These are phyloP conservation scores for Anaspis maculata DNA, from an alignment of 2,888 invertebrate species.

Conservation along the genomic window DNA sequence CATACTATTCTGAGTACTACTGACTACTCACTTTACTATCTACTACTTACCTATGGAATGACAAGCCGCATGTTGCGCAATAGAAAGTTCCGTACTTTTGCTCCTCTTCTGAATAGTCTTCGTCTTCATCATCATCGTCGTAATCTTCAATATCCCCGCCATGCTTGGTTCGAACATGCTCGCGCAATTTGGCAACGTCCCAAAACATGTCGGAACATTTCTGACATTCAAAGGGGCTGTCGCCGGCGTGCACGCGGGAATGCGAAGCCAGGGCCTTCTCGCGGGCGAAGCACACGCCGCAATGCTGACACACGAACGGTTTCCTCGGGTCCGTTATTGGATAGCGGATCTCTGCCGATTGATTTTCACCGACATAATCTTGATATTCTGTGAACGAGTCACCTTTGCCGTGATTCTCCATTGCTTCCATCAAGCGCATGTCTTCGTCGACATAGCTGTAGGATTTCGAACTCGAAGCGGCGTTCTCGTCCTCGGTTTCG, in stretches of 20 bases:
- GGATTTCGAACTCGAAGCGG: slow-evolving; percentile 34
- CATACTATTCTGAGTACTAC: no score
- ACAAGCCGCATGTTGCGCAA: slow-evolving; percentile 70
- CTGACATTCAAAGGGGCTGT: slow-evolving; percentile 71
- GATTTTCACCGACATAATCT: slow-evolving; percentile 26
- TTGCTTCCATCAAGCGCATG: slow-evolving; percentile 43
- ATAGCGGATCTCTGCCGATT: slow-evolving; percentile 38
- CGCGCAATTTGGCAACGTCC: slow-evolving; percentile 52
- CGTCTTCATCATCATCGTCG: slow-evolving; percentile 42
- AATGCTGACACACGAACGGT: slow-evolving; percentile 73
- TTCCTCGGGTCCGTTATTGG: slow-evolving; percentile 61
- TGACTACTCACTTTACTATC: no score
- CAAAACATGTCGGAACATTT: slow-evolving; percentile 78
- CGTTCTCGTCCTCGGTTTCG: slow-evolving; percentile 27
- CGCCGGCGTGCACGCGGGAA: slow-evolving; percentile 67
- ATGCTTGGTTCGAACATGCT: slow-evolving; percentile 54
- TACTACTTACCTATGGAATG: no score
- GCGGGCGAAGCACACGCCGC: slow-evolving; percentile 66
- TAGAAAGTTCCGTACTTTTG: slow-evolving; percentile 49
- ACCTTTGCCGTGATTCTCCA: slow-evolving; percentile 35
- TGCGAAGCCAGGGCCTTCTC: slow-evolving; percentile 77
- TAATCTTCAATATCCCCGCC: slow-evolving; percentile 32
- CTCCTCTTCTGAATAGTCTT: slow-evolving; percentile 50
- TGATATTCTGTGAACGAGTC: slow-evolving; percentile 27
- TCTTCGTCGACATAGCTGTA: slow-evolving; percentile 46